Conservation (phyloP, 2,888 invertebrate species). For the Archips xylosteana region DNA sequence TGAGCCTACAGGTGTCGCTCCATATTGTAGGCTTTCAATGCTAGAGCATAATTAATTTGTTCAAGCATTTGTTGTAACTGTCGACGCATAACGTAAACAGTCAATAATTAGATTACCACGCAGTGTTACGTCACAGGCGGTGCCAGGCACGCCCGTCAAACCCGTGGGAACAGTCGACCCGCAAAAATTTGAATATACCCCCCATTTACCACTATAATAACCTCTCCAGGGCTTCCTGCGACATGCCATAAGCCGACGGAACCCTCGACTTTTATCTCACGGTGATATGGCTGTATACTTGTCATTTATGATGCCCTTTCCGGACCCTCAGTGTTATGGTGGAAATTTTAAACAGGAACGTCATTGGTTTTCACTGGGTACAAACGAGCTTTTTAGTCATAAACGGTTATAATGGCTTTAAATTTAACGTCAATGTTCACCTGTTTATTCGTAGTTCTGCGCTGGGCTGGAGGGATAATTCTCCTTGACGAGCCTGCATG, state of each 20-base stretch:
- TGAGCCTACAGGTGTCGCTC: no score
- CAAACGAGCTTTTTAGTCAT: conserved; percentile 6
- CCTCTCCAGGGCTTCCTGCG: conserved; percentile 34
- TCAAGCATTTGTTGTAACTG: not conserved
- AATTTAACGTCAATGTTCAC: not conserved
- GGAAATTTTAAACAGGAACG: conserved; percentile 9
- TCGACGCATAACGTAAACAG: not conserved
- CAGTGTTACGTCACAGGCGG: conserved; percentile 42
- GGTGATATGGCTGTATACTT: conserved; percentile 24
- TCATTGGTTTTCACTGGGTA: conserved; percentile 12
- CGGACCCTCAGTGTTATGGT: conserved; percentile 25
- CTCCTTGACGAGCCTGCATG: not conserved
- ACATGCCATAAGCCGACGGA: conserved; percentile 28
- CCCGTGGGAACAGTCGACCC: conserved; percentile 54
- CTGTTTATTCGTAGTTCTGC: not conserved
- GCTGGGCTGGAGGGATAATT: not conserved
- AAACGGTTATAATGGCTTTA: not conserved
- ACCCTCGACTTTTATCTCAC: conserved; percentile 19
- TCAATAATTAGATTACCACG: conserved; percentile 13
- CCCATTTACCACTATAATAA: conserved; percentile 23
- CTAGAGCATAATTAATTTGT: no score
- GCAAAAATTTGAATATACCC: conserved; percentile 53
- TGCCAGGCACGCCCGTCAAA: conserved; percentile 51
- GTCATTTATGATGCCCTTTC: conserved; percentile 30
- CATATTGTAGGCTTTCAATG: no score